A percentile compares a stretch with the other conserved stretches of the same genome.
These are phyloP conservation scores for Ennomos fuscantarius DNA, from an alignment of 2,888 invertebrate species.

Conservation along the genomic window DNA sequence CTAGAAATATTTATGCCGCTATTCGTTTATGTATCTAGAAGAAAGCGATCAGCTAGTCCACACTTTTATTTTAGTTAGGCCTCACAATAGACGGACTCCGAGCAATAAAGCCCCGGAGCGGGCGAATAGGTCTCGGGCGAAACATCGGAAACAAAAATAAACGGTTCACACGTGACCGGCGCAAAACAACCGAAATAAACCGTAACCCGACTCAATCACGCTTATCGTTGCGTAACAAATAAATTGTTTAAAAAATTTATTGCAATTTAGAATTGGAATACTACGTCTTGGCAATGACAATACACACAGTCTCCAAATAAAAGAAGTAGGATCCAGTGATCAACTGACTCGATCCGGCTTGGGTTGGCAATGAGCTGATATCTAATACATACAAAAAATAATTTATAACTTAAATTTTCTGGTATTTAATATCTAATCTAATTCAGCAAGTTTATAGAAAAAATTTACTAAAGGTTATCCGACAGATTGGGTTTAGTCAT, in stretches of 20 bases:
- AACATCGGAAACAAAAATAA: constrained; percentile 66
- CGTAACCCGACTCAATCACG: constrained; percentile 52
- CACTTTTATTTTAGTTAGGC: constrained; percentile 37
- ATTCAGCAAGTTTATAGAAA: background rate
- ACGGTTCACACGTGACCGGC: constrained; percentile 60
- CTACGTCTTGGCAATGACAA: constrained; percentile 50
- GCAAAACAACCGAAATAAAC: constrained; percentile 62
- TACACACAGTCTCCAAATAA: constrained; percentile 11
- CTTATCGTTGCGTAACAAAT: constrained; percentile 50
- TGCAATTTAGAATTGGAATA: constrained; percentile 47
- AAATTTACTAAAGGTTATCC: constrained; percentile 17
- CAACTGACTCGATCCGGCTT: constrained; percentile 11
- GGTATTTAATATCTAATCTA: background rate
- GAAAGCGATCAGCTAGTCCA: constrained; percentile 28
- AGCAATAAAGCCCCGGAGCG: constrained; percentile 29
- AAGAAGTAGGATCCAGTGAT: constrained; percentile 15
- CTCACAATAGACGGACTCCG: constrained; percentile 25
- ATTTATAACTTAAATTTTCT: too few relatives aligned
- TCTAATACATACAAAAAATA: background rate
- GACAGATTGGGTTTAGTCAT: constrained; percentile 8
- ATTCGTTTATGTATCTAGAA: constrained; percentile 20
- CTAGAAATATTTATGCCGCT: background rate
- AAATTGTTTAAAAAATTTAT: constrained; percentile 44
- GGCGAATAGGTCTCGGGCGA: constrained; percentile 33
- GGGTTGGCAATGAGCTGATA: background rate